Conservation (phyloP, 2,797 vertebrate species). For the Myripristis jacobus region DNA sequence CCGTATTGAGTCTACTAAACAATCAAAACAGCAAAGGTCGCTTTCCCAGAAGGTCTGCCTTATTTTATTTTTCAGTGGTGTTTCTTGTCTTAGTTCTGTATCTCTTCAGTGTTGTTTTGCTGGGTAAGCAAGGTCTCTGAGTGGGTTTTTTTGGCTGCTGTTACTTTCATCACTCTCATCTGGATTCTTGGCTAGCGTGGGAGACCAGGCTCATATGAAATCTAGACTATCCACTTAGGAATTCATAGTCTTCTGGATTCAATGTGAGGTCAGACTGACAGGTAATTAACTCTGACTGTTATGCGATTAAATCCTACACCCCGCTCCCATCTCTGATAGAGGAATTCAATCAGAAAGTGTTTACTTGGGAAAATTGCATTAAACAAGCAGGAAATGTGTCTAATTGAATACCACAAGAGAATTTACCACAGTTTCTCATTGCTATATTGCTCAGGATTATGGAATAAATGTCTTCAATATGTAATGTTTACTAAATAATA, state of each 20-base stretch:
- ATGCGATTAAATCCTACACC: conserved; percentile 73
- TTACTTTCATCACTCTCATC: conserved; percentile 40
- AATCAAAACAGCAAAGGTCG: neutral
- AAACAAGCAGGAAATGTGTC: conserved; percentile 40
- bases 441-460: conserved; percentile 4
- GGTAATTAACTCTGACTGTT: conserved; percentile 76
- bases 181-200: conserved; percentile 45
- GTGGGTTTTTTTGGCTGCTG: conserved; percentile 21
- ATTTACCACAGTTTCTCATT: neutral
- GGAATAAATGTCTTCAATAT: neutral
- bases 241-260: conserved; percentile 60
- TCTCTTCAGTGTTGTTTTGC: conserved; percentile 2
- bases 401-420: conserved; percentile 9
- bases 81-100: neutral
- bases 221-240: conserved; percentile 58
- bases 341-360: conserved; percentile 73
- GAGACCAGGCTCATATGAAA: conserved; percentile 53
- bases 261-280: conserved; percentile 63
- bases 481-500: neutral
- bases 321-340: conserved; percentile 64
- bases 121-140: conserved; percentile 14
- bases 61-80: neutral
- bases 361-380: conserved; percentile 70
- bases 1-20: neutral
- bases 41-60: too few relatives aligned